Percentiles rank a stretch among this genome's conserved stretches.
Conservation (phyloP, 2,113 vertebrate genomes). For the Embiotoca jacksoni region DNA sequence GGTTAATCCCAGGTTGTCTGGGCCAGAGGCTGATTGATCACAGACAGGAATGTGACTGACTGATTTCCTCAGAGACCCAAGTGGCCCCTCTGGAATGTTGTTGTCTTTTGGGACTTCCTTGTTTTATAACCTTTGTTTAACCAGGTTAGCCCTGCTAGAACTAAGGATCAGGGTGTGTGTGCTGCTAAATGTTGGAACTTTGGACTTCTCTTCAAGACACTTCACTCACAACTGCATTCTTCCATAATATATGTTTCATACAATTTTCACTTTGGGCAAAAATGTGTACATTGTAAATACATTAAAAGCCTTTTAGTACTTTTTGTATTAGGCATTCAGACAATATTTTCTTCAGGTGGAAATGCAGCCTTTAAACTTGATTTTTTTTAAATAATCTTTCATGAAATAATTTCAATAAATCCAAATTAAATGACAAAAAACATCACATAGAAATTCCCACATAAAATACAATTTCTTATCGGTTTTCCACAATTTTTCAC, state of each 20-base stretch:
- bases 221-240: neutral
- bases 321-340: neutral
- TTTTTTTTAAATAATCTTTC: too few species aligned
- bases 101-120: conserved; percentile 69
- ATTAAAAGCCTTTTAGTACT: neutral
- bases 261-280: neutral
- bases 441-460: too few species aligned
- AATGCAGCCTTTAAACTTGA: neutral
- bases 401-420: too few species aligned
- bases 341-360: neutral
- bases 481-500: too few species aligned
- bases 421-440: too few species aligned
- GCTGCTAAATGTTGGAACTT: neutral
- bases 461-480: too few species aligned
- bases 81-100: conserved; percentile 77
- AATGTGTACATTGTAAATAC: neutral
- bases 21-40: conserved; percentile 81
- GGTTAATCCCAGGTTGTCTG: conserved; percentile 74
- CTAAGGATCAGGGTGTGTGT: neutral
- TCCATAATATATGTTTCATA: neutral
- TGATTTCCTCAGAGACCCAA: conserved; percentile 77
- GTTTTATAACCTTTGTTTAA: conserved; percentile 71
- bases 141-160: conserved; percentile 47
- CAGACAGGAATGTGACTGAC: conserved; percentile 79
- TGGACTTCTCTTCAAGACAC: neutral